Evolutionary conservation across 2,888 invertebrate genomes (phyloP).

Genomic region (Charanyca ferruginea): DNA sequence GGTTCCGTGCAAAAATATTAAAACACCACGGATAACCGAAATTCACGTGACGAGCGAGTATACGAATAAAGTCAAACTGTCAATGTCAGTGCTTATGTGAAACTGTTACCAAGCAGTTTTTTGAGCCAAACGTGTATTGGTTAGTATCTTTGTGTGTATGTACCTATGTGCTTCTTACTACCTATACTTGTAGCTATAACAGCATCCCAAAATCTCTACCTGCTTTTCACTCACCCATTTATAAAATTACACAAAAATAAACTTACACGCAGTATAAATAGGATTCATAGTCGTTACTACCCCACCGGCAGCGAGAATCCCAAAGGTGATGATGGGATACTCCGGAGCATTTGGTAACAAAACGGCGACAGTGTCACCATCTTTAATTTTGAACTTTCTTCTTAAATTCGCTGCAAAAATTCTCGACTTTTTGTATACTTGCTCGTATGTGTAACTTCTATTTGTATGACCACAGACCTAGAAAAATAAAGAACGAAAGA

Average conservation of each 20-base stretch:
- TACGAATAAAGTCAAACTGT: too few relatives aligned
- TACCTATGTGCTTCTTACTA: too few relatives aligned
- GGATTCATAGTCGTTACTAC: constrained; percentile 93
- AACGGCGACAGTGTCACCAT: constrained; percentile 92
- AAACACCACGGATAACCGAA: too few relatives aligned
- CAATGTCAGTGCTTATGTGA: too few relatives aligned
- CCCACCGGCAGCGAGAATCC: constrained; percentile 92
- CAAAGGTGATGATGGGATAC: constrained; percentile 91
- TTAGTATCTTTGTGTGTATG: too few relatives aligned
- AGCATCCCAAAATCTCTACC: background rate
- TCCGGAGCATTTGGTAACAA: constrained; percentile 94
- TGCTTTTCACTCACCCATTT: background rate
- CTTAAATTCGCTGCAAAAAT: constrained; percentile 92
- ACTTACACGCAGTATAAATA: constrained; percentile 91
- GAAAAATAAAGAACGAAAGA: constrained; percentile 52
- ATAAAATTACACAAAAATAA: constrained; percentile 1
- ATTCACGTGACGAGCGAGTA: too few relatives aligned
- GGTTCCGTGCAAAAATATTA: too few relatives aligned
- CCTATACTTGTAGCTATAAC: background rate
- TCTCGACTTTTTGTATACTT: constrained; percentile 90
- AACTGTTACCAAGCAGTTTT: too few relatives aligned
- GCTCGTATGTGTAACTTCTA: constrained; percentile 92
- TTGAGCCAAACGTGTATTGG: too few relatives aligned
- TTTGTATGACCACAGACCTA: constrained; percentile 94
- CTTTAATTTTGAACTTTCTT: constrained; percentile 90